Percentiles rank a stretch among this genome's conserved stretches.
Evolutionary conservation across 2,113 vertebrate genomes (phyloP).

Genomic region (Brachyhypopomus occidentalis): DNA sequence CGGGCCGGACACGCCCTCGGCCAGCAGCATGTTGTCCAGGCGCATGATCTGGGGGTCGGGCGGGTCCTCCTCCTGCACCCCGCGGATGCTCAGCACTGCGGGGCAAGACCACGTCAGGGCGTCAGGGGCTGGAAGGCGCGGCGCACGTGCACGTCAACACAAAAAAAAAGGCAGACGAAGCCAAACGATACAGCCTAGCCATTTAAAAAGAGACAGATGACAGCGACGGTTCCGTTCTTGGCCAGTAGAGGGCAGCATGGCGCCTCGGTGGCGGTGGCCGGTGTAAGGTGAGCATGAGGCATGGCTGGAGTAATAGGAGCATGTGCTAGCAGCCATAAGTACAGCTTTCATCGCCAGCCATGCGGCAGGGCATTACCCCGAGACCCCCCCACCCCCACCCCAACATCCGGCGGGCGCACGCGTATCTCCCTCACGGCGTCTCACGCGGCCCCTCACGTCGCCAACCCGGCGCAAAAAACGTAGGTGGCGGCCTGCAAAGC

Average conservation of each 20-base stretch:
- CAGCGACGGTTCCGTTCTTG: conserved; percentile 24
- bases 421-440: conserved; percentile 60
- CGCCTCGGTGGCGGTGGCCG: conserved; percentile 62
- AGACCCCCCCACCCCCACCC: conserved; percentile 80
- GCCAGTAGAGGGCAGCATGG: conserved; percentile 75
- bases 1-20: conserved; percentile 85
- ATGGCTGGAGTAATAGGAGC: conserved; percentile 76
- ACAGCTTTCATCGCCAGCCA: conserved; percentile 76
- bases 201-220: conserved; percentile 24
- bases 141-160: neutral
- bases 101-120: neutral
- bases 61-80: conserved; percentile 85
- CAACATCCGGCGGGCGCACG: conserved; percentile 70
- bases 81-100: conserved; percentile 83
- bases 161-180: neutral
- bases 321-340: conserved; percentile 79
- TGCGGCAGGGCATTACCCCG: conserved; percentile 79
- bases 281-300: conserved; percentile 69
- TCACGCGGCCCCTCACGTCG: conserved; percentile 40
- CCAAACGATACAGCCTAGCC: neutral
- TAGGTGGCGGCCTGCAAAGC: neutral
- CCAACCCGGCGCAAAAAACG: conserved; percentile 41
- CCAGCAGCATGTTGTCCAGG: conserved; percentile 89
- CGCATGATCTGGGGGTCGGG: conserved; percentile 87
- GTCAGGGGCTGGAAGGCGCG: no score